Conservation (phyloP, 2,113 vertebrate genomes). For the cattle (Bos taurus) region ARS-UCD2.0 NC_037329.1:20754001-20754500, state of each 20-base stretch:
- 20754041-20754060: neutral
- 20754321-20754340: conserved; percentile 99
- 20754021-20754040: neutral
- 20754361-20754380: conserved; percentile 88
- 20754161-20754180: conserved; percentile 78
- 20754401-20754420: conserved; percentile 58
- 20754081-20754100: neutral
- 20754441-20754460: conserved; percentile 58
- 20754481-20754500: conserved; percentile 49
- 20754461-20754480: conserved; percentile 35
- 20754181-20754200: conserved; percentile 84
- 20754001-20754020: conserved; percentile 47
- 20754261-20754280: conserved; percentile 99
- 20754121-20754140: neutral
- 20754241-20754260: conserved; percentile 99
- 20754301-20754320: conserved; percentile 99
- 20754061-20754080: neutral
- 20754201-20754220: conserved; percentile 89
- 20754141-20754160: conserved; percentile 60
- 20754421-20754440: neutral
- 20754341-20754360: conserved; percentile 93
- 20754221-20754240: conserved; percentile 90
- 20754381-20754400: conserved; percentile 73
- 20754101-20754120: neutral
- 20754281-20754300: conserved; percentile 94